phyloP scores from a whole-genome alignment of 2,797 vertebrate genomes.

The Pseudochirops corinnae region DNA sequence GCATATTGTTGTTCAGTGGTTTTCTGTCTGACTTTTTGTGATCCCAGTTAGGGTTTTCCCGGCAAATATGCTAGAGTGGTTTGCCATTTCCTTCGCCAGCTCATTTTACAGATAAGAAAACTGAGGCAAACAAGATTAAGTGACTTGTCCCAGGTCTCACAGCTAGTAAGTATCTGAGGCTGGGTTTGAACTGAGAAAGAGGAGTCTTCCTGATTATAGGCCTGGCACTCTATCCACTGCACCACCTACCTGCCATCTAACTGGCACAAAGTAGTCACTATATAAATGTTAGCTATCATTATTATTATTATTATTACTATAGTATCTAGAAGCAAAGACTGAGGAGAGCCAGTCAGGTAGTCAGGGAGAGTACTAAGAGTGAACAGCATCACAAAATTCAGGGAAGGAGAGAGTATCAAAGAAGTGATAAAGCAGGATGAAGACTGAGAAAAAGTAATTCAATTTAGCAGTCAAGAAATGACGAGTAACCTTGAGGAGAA shows the following conservation, averaged over 20 bases:
- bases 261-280: not conserved
- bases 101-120: too few species aligned
- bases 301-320: not conserved
- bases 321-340: not conserved
- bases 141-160: not conserved
- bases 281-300: not conserved
- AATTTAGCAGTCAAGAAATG: not conserved
- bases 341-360: not conserved
- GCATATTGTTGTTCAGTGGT: not conserved
- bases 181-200: not conserved
- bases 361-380: not conserved
- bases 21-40: not conserved
- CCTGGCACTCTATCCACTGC: not conserved
- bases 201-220: not conserved
- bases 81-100: too few species aligned
- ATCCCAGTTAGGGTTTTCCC: not conserved
- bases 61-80: not conserved
- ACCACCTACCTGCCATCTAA: not conserved
- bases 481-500: not conserved
- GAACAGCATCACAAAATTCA: not conserved
- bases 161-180: not conserved
- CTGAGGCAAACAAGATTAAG: not conserved
- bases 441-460: not conserved
- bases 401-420: not conserved
- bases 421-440: not conserved